phyloP scores from a whole-genome alignment of 2,888 invertebrate species.

The Latrodectus elegans region DNA sequence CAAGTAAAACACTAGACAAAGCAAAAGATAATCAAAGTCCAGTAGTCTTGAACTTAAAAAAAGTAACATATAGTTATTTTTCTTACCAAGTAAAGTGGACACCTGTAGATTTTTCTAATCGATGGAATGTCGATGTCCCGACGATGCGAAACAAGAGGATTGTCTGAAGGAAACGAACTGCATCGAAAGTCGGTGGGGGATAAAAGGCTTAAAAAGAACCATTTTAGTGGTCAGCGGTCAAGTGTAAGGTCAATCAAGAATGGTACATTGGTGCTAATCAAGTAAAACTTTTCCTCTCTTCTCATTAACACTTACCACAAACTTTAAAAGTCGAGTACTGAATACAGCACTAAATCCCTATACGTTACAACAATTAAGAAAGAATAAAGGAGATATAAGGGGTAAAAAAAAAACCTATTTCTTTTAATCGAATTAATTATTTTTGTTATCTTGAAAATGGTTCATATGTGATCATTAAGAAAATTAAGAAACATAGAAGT shows the following conservation, averaged over 20 bases:
- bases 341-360: background rate
- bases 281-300: conserved; percentile 16
- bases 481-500: too few species aligned
- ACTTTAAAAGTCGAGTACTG: conserved; percentile 13
- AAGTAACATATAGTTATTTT: conserved; percentile 46
- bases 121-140: conserved; percentile 54
- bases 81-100: conserved; percentile 42
- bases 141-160: conserved; percentile 38
- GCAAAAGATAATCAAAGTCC: conserved; percentile 32
- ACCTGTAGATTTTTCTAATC: conserved; percentile 27
- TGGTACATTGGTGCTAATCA: conserved; percentile 10
- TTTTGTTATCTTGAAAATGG: too few species aligned
- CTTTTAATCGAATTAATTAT: too few species aligned
- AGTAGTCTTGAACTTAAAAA: conserved; percentile 44
- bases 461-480: too few species aligned
- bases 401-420: too few species aligned
- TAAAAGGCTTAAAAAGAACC: conserved; percentile 56
- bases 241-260: conserved; percentile 54
- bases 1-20: conserved; percentile 54
- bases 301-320: conserved; percentile 26
- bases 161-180: conserved; percentile 62
- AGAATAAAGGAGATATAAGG: too few species aligned
- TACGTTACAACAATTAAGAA: too few species aligned
- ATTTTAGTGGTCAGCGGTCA: conserved; percentile 62
- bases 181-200: conserved; percentile 57